phyloP scores from a whole-genome alignment of 2,113 vertebrate genomes.

The Cryptomyrus ogoouensis region DNA sequence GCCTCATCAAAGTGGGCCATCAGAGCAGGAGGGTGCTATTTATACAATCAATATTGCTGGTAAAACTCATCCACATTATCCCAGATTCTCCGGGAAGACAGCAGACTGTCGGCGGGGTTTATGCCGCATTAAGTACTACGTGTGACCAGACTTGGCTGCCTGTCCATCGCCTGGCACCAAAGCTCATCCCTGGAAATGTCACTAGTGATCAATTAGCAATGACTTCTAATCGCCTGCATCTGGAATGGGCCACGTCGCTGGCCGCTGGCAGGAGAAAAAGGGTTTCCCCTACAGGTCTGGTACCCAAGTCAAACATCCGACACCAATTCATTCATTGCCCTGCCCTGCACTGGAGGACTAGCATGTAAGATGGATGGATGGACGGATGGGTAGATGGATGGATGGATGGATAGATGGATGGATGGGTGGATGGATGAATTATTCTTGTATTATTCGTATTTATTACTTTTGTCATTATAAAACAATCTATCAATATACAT shows the following conservation, averaged over 20 bases:
- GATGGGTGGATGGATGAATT: neutral
- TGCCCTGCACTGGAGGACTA: neutral
- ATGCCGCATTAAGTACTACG: neutral
- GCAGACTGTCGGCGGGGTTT: neutral
- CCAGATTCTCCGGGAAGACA: neutral
- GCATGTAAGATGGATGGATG: neutral
- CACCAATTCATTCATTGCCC: neutral
- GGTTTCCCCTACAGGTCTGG: neutral
- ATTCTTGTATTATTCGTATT: neutral
- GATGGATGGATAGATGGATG: neutral
- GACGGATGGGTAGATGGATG: neutral
- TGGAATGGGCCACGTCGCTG: neutral
- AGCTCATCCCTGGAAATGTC: conserved; percentile 16
- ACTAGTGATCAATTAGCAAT: conserved; percentile 15
- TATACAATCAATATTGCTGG: neutral
- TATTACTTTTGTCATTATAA: neutral
- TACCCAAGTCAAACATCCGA: neutral
- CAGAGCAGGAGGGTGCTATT: neutral
- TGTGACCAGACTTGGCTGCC: neutral
- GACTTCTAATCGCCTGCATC: conserved; percentile 10
- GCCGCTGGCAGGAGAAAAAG: neutral
- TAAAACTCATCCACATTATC: neutral
- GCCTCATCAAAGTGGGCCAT: neutral
- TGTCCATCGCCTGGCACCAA: neutral
- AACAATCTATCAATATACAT: neutral